Percentiles rank a stretch among this genome's conserved stretches.
Evolutionary conservation across 2,113 vertebrate genomes (phyloP).

Genomic region (Tragelaphus imberbis): DNA sequence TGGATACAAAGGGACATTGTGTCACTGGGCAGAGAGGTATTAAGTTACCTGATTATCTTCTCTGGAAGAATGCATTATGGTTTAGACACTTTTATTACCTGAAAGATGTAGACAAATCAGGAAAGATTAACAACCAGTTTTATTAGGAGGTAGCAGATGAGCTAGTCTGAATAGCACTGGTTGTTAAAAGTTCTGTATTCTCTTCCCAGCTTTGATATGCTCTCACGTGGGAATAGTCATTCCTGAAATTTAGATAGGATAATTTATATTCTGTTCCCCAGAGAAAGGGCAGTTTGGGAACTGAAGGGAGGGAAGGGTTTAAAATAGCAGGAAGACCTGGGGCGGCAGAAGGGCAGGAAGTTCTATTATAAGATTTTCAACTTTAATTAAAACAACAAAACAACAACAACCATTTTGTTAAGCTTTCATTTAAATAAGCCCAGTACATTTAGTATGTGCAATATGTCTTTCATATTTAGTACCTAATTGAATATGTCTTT

Average conservation of each 20-base stretch:
- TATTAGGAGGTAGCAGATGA: constrained; percentile 53
- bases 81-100: constrained; percentile 60
- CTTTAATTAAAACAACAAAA: background rate
- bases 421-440: constrained; percentile 6
- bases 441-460: background rate
- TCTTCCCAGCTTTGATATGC: constrained; percentile 38
- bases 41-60: constrained; percentile 56
- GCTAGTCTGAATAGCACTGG: constrained; percentile 30
- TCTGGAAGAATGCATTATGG: constrained; percentile 56
- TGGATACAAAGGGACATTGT: constrained; percentile 55
- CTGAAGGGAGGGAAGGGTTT: background rate
- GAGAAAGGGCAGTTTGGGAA: constrained; percentile 42
- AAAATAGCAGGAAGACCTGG: background rate
- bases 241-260: constrained; percentile 50
- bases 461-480: background rate
- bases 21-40: constrained; percentile 32
- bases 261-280: constrained; percentile 45
- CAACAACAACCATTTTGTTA: background rate
- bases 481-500: too few species aligned
- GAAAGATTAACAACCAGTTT: constrained; percentile 58
- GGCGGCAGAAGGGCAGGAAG: background rate
- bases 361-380: background rate
- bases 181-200: constrained; percentile 49
- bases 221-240: constrained; percentile 37
- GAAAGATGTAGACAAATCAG: constrained; percentile 58